A percentile compares a stretch with the other conserved stretches of the same genome.
These are phyloP conservation scores for Macheiramphus alcinus DNA, from an alignment of 2,113 vertebrate genomes.

Conservation along the genomic window DNA sequence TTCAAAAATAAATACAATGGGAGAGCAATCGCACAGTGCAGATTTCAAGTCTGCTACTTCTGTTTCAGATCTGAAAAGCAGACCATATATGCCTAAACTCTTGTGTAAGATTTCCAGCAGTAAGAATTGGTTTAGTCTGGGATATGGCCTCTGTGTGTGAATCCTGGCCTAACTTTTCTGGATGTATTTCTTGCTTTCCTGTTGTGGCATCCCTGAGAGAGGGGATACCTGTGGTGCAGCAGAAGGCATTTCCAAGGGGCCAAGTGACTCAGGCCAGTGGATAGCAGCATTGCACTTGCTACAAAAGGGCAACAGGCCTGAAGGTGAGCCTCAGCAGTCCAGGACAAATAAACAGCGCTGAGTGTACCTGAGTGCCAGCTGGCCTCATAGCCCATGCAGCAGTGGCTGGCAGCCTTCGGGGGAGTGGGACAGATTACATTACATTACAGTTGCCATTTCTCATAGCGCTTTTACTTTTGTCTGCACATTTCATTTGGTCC, in stretches of 20 bases:
- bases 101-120: neutral
- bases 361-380: neutral
- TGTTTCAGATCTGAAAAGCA: neutral
- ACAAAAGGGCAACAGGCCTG: neutral
- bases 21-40: neutral
- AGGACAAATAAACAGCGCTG: accelerated
- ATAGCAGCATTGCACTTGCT: neutral
- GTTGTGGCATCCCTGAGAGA: neutral
- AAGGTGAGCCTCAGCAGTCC: neutral
- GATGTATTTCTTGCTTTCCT: neutral
- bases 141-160: neutral
- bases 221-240: neutral
- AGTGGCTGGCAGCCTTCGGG: neutral
- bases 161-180: neutral
- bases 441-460: neutral
- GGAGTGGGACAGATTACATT: neutral
- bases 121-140: neutral
- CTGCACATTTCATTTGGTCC: neutral
- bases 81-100: neutral
- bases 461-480: neutral
- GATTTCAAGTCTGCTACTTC: neutral
- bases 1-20: neutral
- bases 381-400: neutral
- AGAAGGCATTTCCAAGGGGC: neutral
- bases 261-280: accelerated